Percentiles rank a stretch among this genome's conserved stretches.
Evolutionary conservation across 1,140 invertebrate genomes (phyloP).

Genomic region (Adoxophyes honmai): DNA sequence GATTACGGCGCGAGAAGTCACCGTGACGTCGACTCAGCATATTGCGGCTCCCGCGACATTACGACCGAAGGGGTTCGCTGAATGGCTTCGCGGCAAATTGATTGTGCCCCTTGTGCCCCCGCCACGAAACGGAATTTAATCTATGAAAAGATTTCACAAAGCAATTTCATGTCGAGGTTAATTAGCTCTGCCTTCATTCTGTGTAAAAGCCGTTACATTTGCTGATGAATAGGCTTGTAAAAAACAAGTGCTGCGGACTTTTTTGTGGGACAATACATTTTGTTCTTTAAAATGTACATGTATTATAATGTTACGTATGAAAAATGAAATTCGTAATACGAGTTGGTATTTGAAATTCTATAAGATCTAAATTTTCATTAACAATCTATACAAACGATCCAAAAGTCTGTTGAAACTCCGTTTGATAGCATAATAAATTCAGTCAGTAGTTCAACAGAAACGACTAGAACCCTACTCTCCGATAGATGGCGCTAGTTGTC

Average conservation of each 20-base stretch:
- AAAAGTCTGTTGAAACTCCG: no score
- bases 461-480: slow-evolving; percentile 20
- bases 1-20: slow-evolving; percentile 67
- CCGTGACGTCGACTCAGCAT: slow-evolving; percentile 60
- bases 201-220: slow-evolving; percentile 4
- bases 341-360: no score
- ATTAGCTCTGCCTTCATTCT: slow-evolving; percentile 2
- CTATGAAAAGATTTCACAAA: slow-evolving; percentile 18
- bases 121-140: slow-evolving; percentile 41
- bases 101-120: slow-evolving; percentile 61
- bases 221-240: not conserved
- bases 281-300: no score
- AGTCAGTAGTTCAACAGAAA: no score
- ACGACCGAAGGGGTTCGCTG: slow-evolving; percentile 46
- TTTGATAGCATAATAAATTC: no score
- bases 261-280: no score
- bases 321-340: no score
- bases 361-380: no score
- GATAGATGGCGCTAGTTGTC: slow-evolving; percentile 38
- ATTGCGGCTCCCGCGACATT: slow-evolving; percentile 48
- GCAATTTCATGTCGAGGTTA: slow-evolving; percentile 9
- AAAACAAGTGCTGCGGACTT: not conserved
- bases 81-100: slow-evolving; percentile 64
- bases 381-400: no score
- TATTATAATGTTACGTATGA: no score